Evolutionary conservation across 2,113 vertebrate species (phyloP).

Genomic region (Pogonocichla stellata): DNA sequence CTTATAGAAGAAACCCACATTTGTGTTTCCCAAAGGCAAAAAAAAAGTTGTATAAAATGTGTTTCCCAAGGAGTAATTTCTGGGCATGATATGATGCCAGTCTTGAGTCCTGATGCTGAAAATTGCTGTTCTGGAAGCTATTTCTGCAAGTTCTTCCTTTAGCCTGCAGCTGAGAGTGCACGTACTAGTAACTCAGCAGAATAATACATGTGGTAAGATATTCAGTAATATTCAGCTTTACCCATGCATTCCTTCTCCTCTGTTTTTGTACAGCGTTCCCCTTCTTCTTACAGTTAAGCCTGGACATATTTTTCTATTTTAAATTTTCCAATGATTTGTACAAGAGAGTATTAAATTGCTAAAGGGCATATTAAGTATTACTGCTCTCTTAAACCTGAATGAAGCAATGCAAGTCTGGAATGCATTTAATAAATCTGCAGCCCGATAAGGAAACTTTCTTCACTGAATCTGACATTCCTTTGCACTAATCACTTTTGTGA

Average conservation of each 20-base stretch:
- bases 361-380: constrained; percentile 32
- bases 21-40: neutral
- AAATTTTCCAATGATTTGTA: constrained; percentile 63
- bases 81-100: neutral
- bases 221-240: constrained; percentile 35
- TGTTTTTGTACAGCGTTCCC: constrained; percentile 28
- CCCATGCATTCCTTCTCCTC: constrained; percentile 50
- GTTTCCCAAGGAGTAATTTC: neutral
- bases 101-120: neutral
- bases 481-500: constrained; percentile 26
- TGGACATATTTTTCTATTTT: constrained; percentile 58
- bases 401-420: constrained; percentile 41
- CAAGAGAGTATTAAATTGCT: constrained; percentile 47
- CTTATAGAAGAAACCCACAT: neutral
- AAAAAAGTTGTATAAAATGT: neutral
- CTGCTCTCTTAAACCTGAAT: constrained; percentile 30
- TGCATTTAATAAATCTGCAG: constrained; percentile 28
- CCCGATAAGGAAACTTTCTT: constrained; percentile 11
- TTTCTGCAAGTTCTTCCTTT: constrained; percentile 33
- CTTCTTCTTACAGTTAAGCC: constrained; percentile 56
- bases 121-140: constrained; percentile 20
- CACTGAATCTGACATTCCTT: constrained; percentile 10
- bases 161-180: neutral
- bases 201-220: constrained; percentile 44
- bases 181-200: constrained; percentile 20